Base-by-base conservation (phyloP, 2,113 vertebrate species). In the Erinaceus europaeus region DNA sequence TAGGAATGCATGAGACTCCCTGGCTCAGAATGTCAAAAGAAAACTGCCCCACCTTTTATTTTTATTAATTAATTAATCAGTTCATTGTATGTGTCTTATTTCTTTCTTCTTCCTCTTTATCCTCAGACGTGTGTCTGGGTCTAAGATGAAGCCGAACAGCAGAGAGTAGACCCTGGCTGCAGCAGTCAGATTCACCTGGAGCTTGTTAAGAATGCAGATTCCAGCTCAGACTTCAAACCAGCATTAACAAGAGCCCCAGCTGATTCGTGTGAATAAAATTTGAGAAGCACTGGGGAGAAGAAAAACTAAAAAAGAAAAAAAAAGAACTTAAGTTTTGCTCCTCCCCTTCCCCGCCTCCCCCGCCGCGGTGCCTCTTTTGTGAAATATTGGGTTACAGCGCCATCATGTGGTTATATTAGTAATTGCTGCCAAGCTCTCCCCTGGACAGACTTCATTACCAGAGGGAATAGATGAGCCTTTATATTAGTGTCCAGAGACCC, bases 341-440 rank as follows among this genome's bases (percentile, higher is more conserved):
- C n/a, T n/a, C n/a, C n/a, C n/a, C n/a, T n/a, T n/a, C n/a, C 52
- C 52, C 32, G 61, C 36, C n/a, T 27, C 13, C 5, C 13, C 5
- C 12, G 29, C 27, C 44, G 18, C 6, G 4, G 7, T n/a, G 25
- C 6, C 12, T 48, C n/a, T 32, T 3, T 3, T 27, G n/a, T 71
- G 68, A 82, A 86, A 74, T 44, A 44, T 84, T 55, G 72, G 65
- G 80, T 84, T 17, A 61, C 42, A 91, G 77, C 18, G 92, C 23
- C 95, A 84, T 55, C 92, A 40, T 18, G 94, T 91, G 94, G 84
- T 36, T 13, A 3, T 3, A 3, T 11, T 14, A 0, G 36, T 34
- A 25, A 80, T 86, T 84, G 74, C 46, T 3, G 9, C 17, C 75
- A 61, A 1, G 34, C 32, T 85, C 46, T 21, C 25, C 23, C 75